Evolutionary conservation across 2,888 invertebrate genomes (phyloP).

Genomic region (Torymus auratus): DNA sequence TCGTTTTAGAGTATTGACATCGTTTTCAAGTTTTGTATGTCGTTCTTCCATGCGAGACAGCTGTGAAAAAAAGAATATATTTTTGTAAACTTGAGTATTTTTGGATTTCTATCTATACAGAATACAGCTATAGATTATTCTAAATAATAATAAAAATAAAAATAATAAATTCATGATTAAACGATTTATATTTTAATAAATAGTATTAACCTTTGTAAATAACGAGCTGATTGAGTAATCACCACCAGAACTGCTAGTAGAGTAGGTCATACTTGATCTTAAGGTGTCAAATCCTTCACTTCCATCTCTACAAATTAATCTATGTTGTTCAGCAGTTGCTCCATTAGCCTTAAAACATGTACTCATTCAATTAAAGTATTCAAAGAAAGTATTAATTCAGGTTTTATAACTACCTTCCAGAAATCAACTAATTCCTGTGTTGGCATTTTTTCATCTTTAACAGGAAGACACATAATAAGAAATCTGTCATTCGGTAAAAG

Average conservation of each 20-base stretch:
- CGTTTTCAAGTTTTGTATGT: constrained; percentile 77
- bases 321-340: constrained; percentile 83
- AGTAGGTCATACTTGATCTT: constrained; percentile 64
- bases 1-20: constrained; percentile 68
- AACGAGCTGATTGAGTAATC: constrained; percentile 70
- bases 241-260: constrained; percentile 61
- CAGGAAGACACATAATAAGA: constrained; percentile 88
- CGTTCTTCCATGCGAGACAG: constrained; percentile 76
- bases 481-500: constrained; percentile 88
- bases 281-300: constrained; percentile 66
- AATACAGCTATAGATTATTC: background rate
- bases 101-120: constrained; percentile 1
- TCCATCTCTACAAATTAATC: constrained; percentile 83
- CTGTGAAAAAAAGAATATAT: constrained; percentile 65
- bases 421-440: constrained; percentile 83
- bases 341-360: constrained; percentile 75
- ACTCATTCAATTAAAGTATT: background rate
- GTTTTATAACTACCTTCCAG: constrained; percentile 81
- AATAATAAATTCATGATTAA: background rate
- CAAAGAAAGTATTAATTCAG: background rate
- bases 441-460: constrained; percentile 79
- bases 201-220: constrained; percentile 68
- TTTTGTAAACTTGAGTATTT: constrained; percentile 21
- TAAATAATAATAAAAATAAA: constrained; percentile 3
- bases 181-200: background rate